Percentiles rank a stretch among this genome's conserved stretches.
phyloP scores from a whole-genome alignment of 2,797 vertebrate species.

The Phataginus tricuspis region DNA sequence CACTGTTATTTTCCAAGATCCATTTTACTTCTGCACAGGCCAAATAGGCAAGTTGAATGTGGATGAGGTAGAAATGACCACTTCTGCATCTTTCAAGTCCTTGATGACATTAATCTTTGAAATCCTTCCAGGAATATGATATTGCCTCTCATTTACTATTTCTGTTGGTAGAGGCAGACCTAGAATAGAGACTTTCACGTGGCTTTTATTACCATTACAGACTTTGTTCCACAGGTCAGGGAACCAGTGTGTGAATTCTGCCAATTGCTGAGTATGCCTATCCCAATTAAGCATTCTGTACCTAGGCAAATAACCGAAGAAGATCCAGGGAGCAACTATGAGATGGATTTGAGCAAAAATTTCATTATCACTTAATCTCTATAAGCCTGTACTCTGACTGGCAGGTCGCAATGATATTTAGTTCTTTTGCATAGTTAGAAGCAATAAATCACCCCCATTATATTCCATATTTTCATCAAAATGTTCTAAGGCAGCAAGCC shows the following conservation, averaged over 20 bases:
- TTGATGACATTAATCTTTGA: not conserved
- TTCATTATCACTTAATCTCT: not conserved
- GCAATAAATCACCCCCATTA: not conserved
- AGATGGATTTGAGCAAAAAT: not conserved
- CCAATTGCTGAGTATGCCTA: not conserved
- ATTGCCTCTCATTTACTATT: not conserved
- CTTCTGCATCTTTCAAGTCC: not conserved
- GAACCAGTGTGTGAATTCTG: not conserved
- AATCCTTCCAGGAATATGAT: too few species aligned
- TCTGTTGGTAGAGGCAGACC: not conserved
- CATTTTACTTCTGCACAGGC: not conserved
- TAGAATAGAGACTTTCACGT: not conserved
- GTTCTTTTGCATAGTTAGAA: not conserved
- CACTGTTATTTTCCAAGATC: not conserved
- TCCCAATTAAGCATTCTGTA: not conserved
- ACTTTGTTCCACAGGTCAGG: not conserved
- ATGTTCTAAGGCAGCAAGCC: not conserved
- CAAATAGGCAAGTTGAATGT: too few species aligned
- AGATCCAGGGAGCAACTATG: not conserved
- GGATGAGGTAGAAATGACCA: not conserved
- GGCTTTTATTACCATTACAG: not conserved
- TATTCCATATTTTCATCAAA: not conserved
- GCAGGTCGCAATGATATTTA: not conserved
- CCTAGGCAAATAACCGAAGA: not conserved
- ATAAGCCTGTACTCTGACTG: not conserved